A percentile compares a stretch with the other conserved stretches of the same genome.
Conservation (phyloP, 2,797 vertebrate species). For the Enteromius afrohamiltoni region DNA sequence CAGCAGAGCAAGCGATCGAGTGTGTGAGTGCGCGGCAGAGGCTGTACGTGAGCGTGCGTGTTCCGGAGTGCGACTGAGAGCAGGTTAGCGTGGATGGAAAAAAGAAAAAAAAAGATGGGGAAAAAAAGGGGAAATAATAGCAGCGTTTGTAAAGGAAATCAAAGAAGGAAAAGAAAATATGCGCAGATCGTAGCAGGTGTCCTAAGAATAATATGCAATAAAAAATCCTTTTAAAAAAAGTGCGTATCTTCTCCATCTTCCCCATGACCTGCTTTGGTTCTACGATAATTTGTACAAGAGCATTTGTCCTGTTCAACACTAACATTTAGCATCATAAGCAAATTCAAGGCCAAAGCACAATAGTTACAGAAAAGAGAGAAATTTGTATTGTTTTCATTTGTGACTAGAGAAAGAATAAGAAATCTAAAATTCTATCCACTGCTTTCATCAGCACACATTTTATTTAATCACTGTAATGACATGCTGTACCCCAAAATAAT, state of each 20-base stretch:
- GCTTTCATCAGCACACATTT: neutral
- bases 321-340: neutral
- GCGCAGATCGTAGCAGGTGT: neutral
- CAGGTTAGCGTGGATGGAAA: slow-evolving; percentile 2
- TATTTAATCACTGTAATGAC: neutral
- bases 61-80: slow-evolving; percentile 74
- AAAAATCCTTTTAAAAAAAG: neutral
- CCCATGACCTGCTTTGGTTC: neutral
- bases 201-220: neutral
- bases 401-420: neutral
- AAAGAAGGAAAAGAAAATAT: slow-evolving; percentile 9
- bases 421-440: neutral
- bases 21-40: slow-evolving; percentile 46
- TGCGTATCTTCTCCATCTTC: slow-evolving; percentile 9
- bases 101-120: neutral
- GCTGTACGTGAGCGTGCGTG: slow-evolving; percentile 74
- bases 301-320: neutral
- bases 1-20: slow-evolving; percentile 41
- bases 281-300: neutral
- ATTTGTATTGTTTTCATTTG: neutral
- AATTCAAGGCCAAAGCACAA: neutral
- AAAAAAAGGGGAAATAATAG: slow-evolving; percentile 7
- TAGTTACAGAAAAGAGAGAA: neutral
- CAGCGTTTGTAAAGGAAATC: slow-evolving; percentile 3
- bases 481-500: neutral